A percentile compares a stretch with the other conserved stretches of the same genome.
phyloP scores from a whole-genome alignment of 1,140 invertebrate species.

The Danaus melanippus region DNA sequence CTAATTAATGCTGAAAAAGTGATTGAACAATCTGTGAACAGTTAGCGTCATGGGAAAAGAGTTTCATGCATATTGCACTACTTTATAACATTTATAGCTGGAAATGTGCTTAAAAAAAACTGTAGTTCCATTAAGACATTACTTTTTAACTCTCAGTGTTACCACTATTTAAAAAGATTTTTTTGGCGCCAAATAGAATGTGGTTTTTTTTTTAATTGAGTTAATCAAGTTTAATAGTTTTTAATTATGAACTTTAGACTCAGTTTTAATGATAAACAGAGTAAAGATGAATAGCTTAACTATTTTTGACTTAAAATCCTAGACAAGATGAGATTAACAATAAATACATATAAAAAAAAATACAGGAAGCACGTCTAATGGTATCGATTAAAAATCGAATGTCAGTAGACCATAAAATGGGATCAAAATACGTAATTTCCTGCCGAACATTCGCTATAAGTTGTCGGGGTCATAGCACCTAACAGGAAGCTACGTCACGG shows the following conservation, averaged over 20 bases:
- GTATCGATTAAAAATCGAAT: slow-evolving; percentile 23
- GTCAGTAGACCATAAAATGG: slow-evolving; percentile 46
- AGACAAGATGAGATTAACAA: too few species aligned
- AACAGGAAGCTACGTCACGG: slow-evolving; percentile 59
- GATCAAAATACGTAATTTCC: slow-evolving; percentile 57
- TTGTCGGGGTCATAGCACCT: slow-evolving; percentile 67
- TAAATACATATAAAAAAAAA: neutral
- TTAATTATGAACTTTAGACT: too few species aligned
- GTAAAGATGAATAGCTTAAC: too few species aligned
- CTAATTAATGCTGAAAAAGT: slow-evolving; percentile 32
- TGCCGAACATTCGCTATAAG: slow-evolving; percentile 49
- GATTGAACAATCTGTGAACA: slow-evolving; percentile 28
- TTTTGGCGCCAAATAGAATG: too few species aligned
- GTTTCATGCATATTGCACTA: slow-evolving; percentile 34
- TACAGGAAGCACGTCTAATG: slow-evolving; percentile 20
- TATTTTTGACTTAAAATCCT: too few species aligned
- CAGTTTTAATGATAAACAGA: too few species aligned
- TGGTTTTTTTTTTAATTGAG: too few species aligned
- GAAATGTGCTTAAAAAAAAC: slow-evolving; percentile 7
- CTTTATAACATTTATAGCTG: slow-evolving; percentile 17
- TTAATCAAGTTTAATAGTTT: too few species aligned
- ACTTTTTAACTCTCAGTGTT: too few species aligned
- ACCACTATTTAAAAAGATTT: too few species aligned
- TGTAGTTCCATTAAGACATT: too few species aligned
- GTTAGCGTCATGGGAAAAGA: slow-evolving; percentile 32